Percentiles rank a stretch among this genome's conserved stretches.
phyloP scores from a whole-genome alignment of 2,797 vertebrate genomes.

The Acrocephalus scirpaceus region DNA sequence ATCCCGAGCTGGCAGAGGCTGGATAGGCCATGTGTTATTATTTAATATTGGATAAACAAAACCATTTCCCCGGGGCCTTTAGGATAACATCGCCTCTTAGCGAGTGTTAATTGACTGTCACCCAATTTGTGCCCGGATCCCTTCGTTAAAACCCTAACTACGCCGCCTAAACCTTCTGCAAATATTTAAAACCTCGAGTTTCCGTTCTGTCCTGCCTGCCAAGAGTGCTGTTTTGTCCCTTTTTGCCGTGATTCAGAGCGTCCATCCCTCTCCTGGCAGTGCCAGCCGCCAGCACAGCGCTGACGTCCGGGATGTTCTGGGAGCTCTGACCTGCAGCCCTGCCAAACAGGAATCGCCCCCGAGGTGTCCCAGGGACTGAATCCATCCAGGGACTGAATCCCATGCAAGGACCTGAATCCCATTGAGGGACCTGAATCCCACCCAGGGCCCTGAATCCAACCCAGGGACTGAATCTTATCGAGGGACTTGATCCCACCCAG shows the following conservation, averaged over 20 bases:
- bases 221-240: background rate
- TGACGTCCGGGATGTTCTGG: background rate
- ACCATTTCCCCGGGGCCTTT: slow-evolving; percentile 2
- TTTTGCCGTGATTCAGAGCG: background rate
- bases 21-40: background rate
- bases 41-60: slow-evolving; percentile 11
- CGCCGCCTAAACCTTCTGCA: background rate
- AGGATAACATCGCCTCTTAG: background rate
- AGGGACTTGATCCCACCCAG: background rate
- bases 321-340: background rate
- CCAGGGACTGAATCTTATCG: too few species aligned
- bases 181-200: background rate
- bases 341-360: background rate
- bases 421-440: background rate
- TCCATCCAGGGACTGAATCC: background rate
- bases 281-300: background rate
- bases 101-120: background rate
- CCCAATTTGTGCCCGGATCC: background rate
- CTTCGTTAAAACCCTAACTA: background rate
- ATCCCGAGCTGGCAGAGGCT: background rate
- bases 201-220: background rate
- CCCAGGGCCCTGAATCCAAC: too few species aligned
- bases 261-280: background rate
- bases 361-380: background rate
- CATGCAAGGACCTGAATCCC: background rate